Evolutionary conservation across 2,113 vertebrate species (phyloP).

Genomic region (Lophura nycthemera): DNA sequence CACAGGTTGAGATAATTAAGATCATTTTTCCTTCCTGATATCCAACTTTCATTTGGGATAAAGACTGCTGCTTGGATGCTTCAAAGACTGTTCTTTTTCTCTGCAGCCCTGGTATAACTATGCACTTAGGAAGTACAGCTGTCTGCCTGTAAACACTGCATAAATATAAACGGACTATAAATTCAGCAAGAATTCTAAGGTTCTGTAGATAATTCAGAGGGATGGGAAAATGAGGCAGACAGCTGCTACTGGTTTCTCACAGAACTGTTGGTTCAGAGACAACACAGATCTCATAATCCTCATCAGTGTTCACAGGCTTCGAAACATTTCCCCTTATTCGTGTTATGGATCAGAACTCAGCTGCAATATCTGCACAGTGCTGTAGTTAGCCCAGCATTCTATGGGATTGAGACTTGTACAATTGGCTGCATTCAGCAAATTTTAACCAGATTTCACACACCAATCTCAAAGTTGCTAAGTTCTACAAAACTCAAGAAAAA

Average conservation of each 20-base stretch:
- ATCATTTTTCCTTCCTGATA: neutral
- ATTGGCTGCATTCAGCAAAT: too few relatives aligned
- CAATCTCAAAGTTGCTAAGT: neutral
- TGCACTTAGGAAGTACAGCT: neutral
- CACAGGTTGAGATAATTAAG: neutral
- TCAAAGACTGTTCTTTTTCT: neutral
- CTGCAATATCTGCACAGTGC: neutral
- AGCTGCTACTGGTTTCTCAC: neutral
- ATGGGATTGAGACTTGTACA: neutral
- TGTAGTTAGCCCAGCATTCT: neutral
- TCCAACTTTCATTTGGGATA: neutral
- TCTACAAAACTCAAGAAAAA: neutral
- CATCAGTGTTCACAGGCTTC: neutral
- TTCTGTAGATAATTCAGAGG: neutral
- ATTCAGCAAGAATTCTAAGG: neutral
- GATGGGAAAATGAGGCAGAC: neutral
- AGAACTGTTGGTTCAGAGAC: neutral
- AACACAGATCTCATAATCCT: neutral
- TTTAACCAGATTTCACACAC: neutral
- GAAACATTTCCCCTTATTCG: neutral
- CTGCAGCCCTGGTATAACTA: neutral
- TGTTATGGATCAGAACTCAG: neutral
- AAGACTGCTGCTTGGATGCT: neutral
- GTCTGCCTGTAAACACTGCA: neutral
- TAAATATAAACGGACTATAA: neutral